phyloP scores from a whole-genome alignment of 2,888 invertebrate genomes.

The Ophraella communa region DNA sequence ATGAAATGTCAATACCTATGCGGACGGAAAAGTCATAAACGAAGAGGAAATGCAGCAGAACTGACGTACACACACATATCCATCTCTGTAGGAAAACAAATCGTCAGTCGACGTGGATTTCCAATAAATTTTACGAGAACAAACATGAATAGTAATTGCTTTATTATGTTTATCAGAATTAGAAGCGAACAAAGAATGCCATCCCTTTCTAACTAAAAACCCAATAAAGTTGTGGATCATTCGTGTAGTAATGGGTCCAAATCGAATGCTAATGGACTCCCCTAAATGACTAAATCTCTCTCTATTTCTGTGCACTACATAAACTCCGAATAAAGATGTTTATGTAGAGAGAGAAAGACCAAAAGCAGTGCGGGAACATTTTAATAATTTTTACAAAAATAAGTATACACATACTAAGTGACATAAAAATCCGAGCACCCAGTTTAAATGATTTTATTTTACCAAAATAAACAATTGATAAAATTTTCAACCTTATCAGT shows the following conservation, averaged over 20 bases:
- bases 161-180: constrained; percentile 40
- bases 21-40: not conserved
- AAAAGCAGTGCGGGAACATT: not conserved
- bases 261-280: constrained; percentile 50
- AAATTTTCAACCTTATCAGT: too few relatives aligned
- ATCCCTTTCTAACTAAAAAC: constrained; percentile 36
- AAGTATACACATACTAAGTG: too few relatives aligned
- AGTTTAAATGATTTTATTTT: too few relatives aligned
- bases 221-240: constrained; percentile 37
- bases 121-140: constrained; percentile 36
- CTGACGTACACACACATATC: too few relatives aligned
- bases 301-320: constrained; percentile 41
- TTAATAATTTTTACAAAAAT: too few relatives aligned
- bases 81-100: constrained; percentile 19
- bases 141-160: constrained; percentile 36
- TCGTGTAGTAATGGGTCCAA: constrained; percentile 39
- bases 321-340: constrained; percentile 46
- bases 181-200: constrained; percentile 33
- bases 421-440: too few relatives aligned
- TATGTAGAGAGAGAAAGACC: constrained; percentile 2
- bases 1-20: too few relatives aligned
- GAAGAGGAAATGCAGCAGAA: constrained; percentile 8
- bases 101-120: constrained; percentile 11
- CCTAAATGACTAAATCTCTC: constrained; percentile 43
- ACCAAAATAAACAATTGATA: too few relatives aligned